Percentiles rank a stretch among this genome's conserved stretches.
Evolutionary conservation across 2,113 vertebrate species (phyloP).

Genomic region (Toxotes jaculatrix): DNA sequence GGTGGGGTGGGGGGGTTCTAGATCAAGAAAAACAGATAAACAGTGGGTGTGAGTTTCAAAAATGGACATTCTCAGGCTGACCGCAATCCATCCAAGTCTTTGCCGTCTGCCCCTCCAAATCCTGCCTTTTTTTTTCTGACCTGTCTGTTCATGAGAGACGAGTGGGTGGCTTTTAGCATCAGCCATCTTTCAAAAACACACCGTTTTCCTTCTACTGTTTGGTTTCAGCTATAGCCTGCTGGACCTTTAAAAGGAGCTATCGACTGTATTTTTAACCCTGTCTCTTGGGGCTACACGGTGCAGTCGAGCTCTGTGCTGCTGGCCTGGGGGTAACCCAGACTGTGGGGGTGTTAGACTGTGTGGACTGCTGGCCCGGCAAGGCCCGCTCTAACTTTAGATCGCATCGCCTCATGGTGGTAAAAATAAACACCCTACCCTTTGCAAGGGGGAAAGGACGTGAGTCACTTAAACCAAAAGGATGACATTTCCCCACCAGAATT

Average conservation of each 20-base stretch:
- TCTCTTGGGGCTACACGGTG: constrained; percentile 74
- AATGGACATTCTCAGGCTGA: constrained; percentile 55
- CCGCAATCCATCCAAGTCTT: constrained; percentile 47
- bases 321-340: constrained; percentile 78
- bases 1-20: constrained; percentile 3
- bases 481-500: constrained; percentile 73
- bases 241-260: constrained; percentile 82
- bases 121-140: constrained; percentile 40
- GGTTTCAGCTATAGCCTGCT: constrained; percentile 66
- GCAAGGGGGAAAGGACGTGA: constrained; percentile 47
- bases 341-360: constrained; percentile 77
- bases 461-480: constrained; percentile 58
- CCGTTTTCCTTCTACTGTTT: constrained; percentile 73
- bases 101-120: constrained; percentile 18
- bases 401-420: constrained; percentile 75
- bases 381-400: constrained; percentile 81
- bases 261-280: constrained; percentile 82
- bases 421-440: constrained; percentile 75
- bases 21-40: constrained; percentile 27
- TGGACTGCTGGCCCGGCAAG: constrained; percentile 63
- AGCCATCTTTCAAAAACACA: constrained; percentile 71
- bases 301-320: constrained; percentile 48
- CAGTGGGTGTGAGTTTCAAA: constrained; percentile 36
- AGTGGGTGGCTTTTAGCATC: constrained; percentile 80
- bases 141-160: constrained; percentile 82